Evolutionary conservation across 2,888 invertebrate genomes (phyloP).

Genomic region (Gortyna flavago): DNA sequence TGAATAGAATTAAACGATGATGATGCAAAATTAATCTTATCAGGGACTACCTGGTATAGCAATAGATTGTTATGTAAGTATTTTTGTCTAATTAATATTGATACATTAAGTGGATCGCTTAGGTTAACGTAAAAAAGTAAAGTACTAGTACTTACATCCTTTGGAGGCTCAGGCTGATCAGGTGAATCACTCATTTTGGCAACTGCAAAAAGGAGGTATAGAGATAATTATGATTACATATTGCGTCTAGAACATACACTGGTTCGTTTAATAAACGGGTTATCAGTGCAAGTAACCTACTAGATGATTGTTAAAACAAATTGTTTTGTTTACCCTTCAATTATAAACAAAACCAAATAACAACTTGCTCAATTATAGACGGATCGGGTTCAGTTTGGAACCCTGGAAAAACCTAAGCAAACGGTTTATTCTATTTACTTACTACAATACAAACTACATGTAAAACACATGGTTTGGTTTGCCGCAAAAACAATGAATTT

Average conservation of each 20-base stretch:
- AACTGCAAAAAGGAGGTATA: slow-evolving; percentile 55
- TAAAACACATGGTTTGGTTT: slow-evolving; percentile 66
- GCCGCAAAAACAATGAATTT: slow-evolving; percentile 45
- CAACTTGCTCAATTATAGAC: not conserved
- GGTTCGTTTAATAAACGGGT: not conserved
- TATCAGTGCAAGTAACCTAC: slow-evolving; percentile 19
- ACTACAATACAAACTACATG: not conserved
- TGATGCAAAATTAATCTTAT: slow-evolving; percentile 10
- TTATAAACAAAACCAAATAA: slow-evolving; percentile 46
- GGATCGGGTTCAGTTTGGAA: not conserved
- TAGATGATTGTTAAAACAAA: slow-evolving; percentile 26
- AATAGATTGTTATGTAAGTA: not conserved
- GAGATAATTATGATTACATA: not conserved
- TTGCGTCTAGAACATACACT: slow-evolving; percentile 16
- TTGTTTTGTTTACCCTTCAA: slow-evolving; percentile 74
- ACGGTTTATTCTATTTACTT: not conserved
- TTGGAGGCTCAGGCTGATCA: slow-evolving; percentile 86
- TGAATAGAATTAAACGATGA: not conserved
- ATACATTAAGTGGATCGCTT: not conserved
- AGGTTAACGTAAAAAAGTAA: not conserved
- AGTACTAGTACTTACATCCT: slow-evolving; percentile 76
- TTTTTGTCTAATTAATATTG: not conserved
- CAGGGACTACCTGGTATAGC: not conserved
- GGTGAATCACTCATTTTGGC: slow-evolving; percentile 83
- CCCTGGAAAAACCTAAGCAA: not conserved